phyloP scores from a whole-genome alignment of 2,888 invertebrate genomes.

The Drosophila greeni region DNA sequence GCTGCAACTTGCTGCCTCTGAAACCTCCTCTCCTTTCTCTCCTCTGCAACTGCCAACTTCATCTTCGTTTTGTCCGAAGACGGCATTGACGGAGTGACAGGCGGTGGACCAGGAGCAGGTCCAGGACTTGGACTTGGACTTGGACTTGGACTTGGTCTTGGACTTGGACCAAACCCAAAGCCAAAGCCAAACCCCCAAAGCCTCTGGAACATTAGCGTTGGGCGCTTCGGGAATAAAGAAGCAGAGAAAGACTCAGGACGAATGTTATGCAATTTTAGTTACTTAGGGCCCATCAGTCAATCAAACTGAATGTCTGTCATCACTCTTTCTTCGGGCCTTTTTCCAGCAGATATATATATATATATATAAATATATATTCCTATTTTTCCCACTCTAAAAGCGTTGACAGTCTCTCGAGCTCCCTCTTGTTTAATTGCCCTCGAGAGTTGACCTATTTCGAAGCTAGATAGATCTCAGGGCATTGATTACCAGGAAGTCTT shows the following conservation, averaged over 20 bases:
- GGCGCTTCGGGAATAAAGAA: constrained; percentile 45
- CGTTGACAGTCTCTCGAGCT: constrained; percentile 13
- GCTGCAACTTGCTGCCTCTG: neutral
- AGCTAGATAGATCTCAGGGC: constrained; percentile 5
- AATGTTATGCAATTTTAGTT: constrained; percentile 71
- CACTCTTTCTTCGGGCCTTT: no score
- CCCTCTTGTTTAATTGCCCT: constrained; percentile 26
- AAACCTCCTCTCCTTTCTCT: constrained; percentile 10
- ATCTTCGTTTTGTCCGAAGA: constrained; percentile 63
- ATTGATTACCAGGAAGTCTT: constrained; percentile 15
- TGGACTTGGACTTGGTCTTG: no score
- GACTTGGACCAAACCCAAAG: constrained; percentile 6
- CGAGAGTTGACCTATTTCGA: constrained; percentile 20
- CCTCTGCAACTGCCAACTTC: constrained; percentile 60
- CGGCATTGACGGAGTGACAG: constrained; percentile 41
- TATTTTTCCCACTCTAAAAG: constrained; percentile 15
- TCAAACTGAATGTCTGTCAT: constrained; percentile 70
- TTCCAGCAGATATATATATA: no score
- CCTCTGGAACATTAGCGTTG: constrained; percentile 73
- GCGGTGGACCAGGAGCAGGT: no score
- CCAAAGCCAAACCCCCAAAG: constrained; percentile 4
- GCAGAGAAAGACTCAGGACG: constrained; percentile 5
- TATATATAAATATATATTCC: neutral
- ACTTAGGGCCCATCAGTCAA: constrained; percentile 73
- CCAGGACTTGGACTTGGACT: no score